These are phyloP conservation scores for Nanorana parkeri DNA, from an alignment of 2,113 vertebrate species.

Conservation along the genomic window DNA sequence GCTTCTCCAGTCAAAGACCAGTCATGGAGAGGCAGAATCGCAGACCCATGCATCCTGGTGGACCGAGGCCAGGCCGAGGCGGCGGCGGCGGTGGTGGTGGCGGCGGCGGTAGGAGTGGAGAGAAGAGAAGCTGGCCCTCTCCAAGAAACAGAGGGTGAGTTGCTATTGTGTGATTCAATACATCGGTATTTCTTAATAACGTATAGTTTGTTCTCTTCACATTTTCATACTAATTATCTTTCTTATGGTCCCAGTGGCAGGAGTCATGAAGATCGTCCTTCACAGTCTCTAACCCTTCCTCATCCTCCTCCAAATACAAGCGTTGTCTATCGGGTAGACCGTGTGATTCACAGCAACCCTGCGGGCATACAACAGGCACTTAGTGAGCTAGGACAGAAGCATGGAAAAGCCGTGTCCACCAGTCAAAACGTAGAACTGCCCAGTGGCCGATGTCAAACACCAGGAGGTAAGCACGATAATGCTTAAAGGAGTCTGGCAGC, in stretches of 20 bases:
- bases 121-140: conserved; percentile 87
- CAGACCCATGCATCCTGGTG: conserved; percentile 74
- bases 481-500: background rate
- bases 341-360: conserved; percentile 73
- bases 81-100: conserved; percentile 51
- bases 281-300: conserved; percentile 61
- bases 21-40: conserved; percentile 91
- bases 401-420: conserved; percentile 59
- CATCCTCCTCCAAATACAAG: conserved; percentile 68
- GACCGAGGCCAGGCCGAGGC: conserved; percentile 68
- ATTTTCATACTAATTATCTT: background rate
- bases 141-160: conserved; percentile 87
- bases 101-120: conserved; percentile 67
- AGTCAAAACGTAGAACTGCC: conserved; percentile 43
- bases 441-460: conserved; percentile 40
- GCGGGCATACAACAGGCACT: conserved; percentile 74
- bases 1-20: conserved; percentile 91
- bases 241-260: conserved; percentile 58
- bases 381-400: conserved; percentile 67
- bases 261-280: conserved; percentile 68
- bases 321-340: conserved; percentile 74
- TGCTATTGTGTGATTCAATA: too few relatives aligned
- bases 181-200: too few relatives aligned
- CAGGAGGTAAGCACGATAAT: conserved; percentile 29
- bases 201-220: background rate